Conservation (phyloP, 2,113 vertebrate genomes). For the Pogona vitticeps region DNA sequence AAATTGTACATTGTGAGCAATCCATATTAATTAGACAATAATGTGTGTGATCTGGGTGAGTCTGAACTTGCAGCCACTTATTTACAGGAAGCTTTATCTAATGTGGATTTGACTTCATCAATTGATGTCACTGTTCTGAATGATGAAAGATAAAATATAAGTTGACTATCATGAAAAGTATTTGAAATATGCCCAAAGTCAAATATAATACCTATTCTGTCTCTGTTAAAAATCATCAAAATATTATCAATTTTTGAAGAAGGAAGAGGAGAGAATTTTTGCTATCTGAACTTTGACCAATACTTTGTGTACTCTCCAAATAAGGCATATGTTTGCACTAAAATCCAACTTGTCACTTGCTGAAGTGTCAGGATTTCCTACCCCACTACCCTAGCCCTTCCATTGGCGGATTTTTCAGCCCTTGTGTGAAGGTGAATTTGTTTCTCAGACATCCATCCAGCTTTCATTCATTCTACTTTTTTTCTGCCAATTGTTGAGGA, state of each 20-base stretch:
- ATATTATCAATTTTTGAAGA: not conserved
- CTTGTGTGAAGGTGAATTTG: not conserved
- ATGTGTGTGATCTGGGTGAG: too few species aligned
- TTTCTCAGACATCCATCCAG: not conserved
- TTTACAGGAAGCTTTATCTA: not conserved
- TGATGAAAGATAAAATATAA: not conserved
- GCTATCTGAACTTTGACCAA: conserved; percentile 1
- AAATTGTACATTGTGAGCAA: not conserved
- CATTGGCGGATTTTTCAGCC: not conserved
- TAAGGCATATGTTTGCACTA: not conserved
- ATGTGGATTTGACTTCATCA: not conserved
- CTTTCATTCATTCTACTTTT: accelerated
- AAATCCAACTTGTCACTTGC: not conserved
- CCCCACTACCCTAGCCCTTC: too few species aligned
- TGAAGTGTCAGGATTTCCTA: too few species aligned
- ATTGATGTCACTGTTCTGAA: not conserved
- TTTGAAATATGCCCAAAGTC: not conserved
- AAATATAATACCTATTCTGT: not conserved
- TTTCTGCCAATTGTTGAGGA: conserved; percentile 5
- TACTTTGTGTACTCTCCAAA: not conserved
- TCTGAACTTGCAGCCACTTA: not conserved
- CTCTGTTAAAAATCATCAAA: not conserved
- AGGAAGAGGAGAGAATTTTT: not conserved
- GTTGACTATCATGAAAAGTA: not conserved
- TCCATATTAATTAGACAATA: not conserved